phyloP scores from a whole-genome alignment of 2,888 invertebrate genomes.

The Belgica antarctica region DNA sequence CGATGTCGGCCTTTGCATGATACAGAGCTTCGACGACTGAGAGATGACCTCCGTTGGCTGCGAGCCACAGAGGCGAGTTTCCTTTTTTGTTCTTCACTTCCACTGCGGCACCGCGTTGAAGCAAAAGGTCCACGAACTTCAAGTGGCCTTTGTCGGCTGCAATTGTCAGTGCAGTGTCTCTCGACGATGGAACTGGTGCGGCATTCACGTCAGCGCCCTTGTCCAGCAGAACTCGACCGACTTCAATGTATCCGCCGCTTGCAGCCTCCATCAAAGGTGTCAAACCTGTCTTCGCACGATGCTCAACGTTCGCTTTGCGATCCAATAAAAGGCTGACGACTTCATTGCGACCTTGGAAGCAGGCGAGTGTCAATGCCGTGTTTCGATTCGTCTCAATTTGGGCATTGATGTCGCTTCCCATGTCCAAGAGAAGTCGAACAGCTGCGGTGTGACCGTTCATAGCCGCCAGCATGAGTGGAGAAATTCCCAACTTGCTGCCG shows the following conservation, averaged over 20 bases:
- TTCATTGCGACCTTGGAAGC: conserved; percentile 98
- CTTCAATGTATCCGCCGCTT: conserved; percentile 98
- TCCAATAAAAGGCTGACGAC: conserved; percentile 95
- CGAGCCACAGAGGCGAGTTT: conserved; percentile 96
- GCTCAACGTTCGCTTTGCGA: conserved; percentile 97
- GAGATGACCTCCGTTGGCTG: conserved; percentile 96
- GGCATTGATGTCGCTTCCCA: conserved; percentile 99
- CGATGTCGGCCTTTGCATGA: conserved; percentile 88
- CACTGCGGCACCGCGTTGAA: conserved; percentile 81
- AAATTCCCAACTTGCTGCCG: conserved; percentile 95
- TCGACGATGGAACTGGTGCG: conserved; percentile 93
- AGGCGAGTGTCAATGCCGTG: conserved; percentile 96
- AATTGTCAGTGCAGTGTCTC: conserved; percentile 97
- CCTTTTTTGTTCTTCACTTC: conserved; percentile 99
- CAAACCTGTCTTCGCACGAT: conserved; percentile 96
- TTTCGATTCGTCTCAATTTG: conserved; percentile 99
- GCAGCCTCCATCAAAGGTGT: conserved; percentile 99
- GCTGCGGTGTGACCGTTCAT: conserved; percentile 98
- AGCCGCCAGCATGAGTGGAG: conserved; percentile 97
- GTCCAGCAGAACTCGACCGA: conserved; percentile 90
- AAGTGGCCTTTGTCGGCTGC: conserved; percentile 99
- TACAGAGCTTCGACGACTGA: conserved; percentile 94
- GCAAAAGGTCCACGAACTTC: conserved; percentile 81
- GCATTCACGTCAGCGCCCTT: conserved; percentile 99
- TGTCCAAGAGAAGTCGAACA: conserved; percentile 89